A percentile compares a stretch with the other conserved stretches of the same genome.
phyloP scores from a whole-genome alignment of 2,797 vertebrate genomes.

The Rhinophrynus dorsalis region DNA sequence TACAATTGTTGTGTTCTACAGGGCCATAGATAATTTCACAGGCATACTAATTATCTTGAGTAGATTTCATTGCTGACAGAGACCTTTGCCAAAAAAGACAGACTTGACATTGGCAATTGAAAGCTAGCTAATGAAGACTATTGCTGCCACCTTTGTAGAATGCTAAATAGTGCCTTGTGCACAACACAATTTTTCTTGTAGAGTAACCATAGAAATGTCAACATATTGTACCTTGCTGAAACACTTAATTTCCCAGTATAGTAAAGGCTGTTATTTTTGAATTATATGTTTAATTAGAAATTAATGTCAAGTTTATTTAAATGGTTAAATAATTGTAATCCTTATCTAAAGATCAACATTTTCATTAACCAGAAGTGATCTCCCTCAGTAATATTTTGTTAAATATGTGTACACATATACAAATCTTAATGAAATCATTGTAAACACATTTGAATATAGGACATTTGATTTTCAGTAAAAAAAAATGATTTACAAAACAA shows the following conservation, averaged over 20 bases:
- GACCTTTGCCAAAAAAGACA: slow-evolving; percentile 62
- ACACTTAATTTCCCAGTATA: slow-evolving; percentile 25
- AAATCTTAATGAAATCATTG: no score
- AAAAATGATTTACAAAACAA: no score
- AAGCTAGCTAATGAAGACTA: slow-evolving; percentile 63
- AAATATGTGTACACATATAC: no score
- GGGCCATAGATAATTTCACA: slow-evolving; percentile 52
- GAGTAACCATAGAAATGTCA: slow-evolving; percentile 55
- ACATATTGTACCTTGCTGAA: slow-evolving; percentile 51
- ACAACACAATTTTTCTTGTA: slow-evolving; percentile 53
- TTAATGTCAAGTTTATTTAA: slow-evolving; percentile 23
- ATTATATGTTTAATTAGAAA: slow-evolving; percentile 9
- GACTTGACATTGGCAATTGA: slow-evolving; percentile 61
- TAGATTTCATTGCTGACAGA: slow-evolving; percentile 63
- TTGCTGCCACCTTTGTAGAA: slow-evolving; percentile 54
- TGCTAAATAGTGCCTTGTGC: slow-evolving; percentile 56
- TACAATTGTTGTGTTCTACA: background rate
- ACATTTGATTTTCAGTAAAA: no score
- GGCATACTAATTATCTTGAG: slow-evolving; percentile 65
- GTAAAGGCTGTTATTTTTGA: slow-evolving; percentile 7
- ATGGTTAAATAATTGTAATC: slow-evolving; percentile 8
- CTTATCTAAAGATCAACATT: background rate
- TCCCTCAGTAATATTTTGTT: no score
- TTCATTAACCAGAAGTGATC: slow-evolving; percentile 8
- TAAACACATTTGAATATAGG: no score